phyloP scores from a whole-genome alignment of 2,113 vertebrate species.

The Nasalis larvatus region DNA sequence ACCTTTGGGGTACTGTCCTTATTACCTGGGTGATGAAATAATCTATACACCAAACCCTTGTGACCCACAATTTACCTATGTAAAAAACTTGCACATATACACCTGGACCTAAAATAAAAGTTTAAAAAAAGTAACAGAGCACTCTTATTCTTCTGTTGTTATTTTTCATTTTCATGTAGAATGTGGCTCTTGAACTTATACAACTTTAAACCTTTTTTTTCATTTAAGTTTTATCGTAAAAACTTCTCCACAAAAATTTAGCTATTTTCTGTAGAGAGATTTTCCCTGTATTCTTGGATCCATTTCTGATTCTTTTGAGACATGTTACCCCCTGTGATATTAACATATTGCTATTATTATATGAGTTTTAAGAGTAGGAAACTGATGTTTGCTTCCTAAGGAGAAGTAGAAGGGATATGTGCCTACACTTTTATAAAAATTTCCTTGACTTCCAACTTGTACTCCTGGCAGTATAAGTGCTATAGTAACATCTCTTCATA shows the following conservation, averaged over 20 bases:
- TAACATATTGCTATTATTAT: slow-evolving; percentile 57
- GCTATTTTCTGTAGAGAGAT: slow-evolving; percentile 63
- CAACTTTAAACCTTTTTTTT: slow-evolving; percentile 60
- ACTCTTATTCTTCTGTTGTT: slow-evolving; percentile 34
- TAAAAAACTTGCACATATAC: too few relatives aligned
- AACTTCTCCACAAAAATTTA: slow-evolving; percentile 48
- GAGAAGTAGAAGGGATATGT: slow-evolving; percentile 35
- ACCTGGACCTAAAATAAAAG: too few relatives aligned
- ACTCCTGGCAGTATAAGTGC: slow-evolving; percentile 22
- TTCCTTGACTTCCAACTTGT: not conserved
- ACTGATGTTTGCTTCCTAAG: slow-evolving; percentile 49
- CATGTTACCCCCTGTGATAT: slow-evolving; percentile 66
- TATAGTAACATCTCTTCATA: slow-evolving; percentile 30
- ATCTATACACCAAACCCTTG: too few relatives aligned
- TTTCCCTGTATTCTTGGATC: slow-evolving; percentile 61
- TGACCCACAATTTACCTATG: too few relatives aligned
- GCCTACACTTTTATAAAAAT: not conserved
- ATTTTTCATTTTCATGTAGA: slow-evolving; percentile 69
- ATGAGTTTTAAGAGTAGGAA: slow-evolving; percentile 58
- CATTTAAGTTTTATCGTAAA: slow-evolving; percentile 68
- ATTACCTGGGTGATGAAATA: too few relatives aligned
- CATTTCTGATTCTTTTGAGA: slow-evolving; percentile 72
- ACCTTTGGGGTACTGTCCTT: too few relatives aligned
- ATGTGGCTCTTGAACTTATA: slow-evolving; percentile 49
- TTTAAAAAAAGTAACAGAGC: not conserved